Percentiles rank a stretch among this genome's conserved stretches.
phyloP scores from a whole-genome alignment of 2,797 vertebrate species.

The Crocidura indochinensis region DNA sequence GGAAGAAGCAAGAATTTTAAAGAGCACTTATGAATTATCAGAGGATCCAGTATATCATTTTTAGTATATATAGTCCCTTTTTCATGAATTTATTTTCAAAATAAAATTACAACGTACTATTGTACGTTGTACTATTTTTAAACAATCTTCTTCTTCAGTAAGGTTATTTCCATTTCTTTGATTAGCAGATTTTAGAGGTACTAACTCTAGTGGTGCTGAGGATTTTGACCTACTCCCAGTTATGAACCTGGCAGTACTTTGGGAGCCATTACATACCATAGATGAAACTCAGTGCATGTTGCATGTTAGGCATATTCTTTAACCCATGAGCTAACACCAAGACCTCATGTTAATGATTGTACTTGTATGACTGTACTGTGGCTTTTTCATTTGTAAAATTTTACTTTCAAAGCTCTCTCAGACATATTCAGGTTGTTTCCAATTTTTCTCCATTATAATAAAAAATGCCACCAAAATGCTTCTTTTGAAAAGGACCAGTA shows the following conservation, averaged over 20 bases:
- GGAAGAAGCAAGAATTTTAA: neutral
- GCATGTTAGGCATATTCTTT: neutral
- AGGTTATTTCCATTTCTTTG: neutral
- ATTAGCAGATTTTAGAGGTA: neutral
- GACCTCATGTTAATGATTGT: neutral
- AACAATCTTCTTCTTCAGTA: neutral
- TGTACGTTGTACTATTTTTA: neutral
- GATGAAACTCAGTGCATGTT: too few species aligned
- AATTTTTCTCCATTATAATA: neutral
- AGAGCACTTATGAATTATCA: neutral
- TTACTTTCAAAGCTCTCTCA: neutral
- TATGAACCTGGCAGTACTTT: too few species aligned
- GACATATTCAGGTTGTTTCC: neutral
- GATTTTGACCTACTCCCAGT: too few species aligned
- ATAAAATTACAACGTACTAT: neutral
- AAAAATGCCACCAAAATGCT: neutral
- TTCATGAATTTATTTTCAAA: slow-evolving; percentile 1
- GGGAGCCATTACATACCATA: too few species aligned
- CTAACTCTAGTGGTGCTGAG: too few species aligned
- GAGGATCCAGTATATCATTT: neutral
- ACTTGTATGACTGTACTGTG: neutral
- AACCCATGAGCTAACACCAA: neutral
- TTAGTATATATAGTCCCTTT: neutral
- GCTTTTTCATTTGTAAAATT: slow-evolving; percentile 16
- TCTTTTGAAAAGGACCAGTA: neutral